Evolutionary conservation across 1,140 invertebrate genomes (phyloP), one percentile per base, ranked within the genome.

Genomic region (Grapholita molesta): DNA sequence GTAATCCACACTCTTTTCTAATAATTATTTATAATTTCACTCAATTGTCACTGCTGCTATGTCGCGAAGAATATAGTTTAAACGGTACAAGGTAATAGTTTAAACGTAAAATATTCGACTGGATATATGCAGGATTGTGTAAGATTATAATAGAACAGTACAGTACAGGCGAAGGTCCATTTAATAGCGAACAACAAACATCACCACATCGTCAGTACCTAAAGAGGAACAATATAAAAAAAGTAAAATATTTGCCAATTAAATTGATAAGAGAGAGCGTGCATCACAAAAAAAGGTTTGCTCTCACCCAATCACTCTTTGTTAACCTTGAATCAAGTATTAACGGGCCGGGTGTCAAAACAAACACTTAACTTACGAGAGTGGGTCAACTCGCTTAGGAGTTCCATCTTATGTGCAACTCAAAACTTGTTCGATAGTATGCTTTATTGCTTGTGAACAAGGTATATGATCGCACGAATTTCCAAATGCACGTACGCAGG

Each of bases 301-400:
- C 24, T 25, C 53, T 55, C 42, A 25, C 53, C 23, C 53, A 55
- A 61, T 61, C 23, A 61, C 55, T 61, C 55, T 28, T 61, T 61
- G 55, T 61, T 30, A 28, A 15, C 25, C 55, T 61, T 61, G 25
- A 15, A 28, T 28, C 55, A 28, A 28, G 55, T 61, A 48, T 48
- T 48, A 28, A 28, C 55, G 25, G 55, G 15, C 21, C n/a, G 25
- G 25, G 24, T 61, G 55, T 28, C 55, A 61, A 61, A 61, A 61
- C 28, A 61, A 61, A 61, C 55, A 61, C 55, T 15, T 61, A 30
- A 61, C 55, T 61, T 61, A 32, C 24, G 55, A 28, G 55, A 32
- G 55, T 61, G 55, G 25, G 28, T 61, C 55, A 25, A 1, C 24
- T 32, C 11, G 18, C 42, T 48, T 48, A 48, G 15, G 15, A 48